Evolutionary conservation across 2,888 invertebrate genomes (phyloP).

Genomic region (Acleris sparsana): DNA sequence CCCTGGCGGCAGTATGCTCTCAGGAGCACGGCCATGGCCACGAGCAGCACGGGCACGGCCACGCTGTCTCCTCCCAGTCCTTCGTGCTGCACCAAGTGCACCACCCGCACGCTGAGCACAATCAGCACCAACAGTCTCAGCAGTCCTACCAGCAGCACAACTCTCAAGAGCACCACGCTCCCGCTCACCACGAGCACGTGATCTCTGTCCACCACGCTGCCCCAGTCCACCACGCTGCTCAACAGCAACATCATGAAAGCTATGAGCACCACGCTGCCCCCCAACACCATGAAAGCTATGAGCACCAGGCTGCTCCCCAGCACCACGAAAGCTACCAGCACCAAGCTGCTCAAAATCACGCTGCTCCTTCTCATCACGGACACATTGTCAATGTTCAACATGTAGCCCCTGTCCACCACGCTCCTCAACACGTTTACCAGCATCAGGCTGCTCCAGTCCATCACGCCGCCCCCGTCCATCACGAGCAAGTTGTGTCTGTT

Average conservation of each 20-base stretch:
- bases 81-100: conserved; percentile 46
- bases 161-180: conserved; percentile 15
- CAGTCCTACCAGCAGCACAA: conserved; percentile 21
- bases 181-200: conserved; percentile 13
- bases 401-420: conserved; percentile 22
- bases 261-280: conserved; percentile 37
- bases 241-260: conserved; percentile 24
- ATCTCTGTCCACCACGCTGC: conserved; percentile 18
- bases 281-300: conserved; percentile 22
- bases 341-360: conserved; percentile 41
- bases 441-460: conserved; percentile 22
- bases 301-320: conserved; percentile 36
- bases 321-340: conserved; percentile 32
- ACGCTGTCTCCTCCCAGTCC: conserved; percentile 52
- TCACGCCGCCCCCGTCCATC: conserved; percentile 36
- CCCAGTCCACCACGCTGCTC: conserved; percentile 32
- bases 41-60: conserved; percentile 39
- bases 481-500: conserved; percentile 33
- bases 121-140: neutral
- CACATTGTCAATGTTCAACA: conserved; percentile 15
- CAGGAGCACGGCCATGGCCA: conserved; percentile 50
- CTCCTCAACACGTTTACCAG: conserved; percentile 24
- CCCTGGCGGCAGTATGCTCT: conserved; percentile 46
- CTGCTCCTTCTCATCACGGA: conserved; percentile 44
- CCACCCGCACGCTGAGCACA: conserved; percentile 23